Evolutionary conservation across 2,797 vertebrate genomes (phyloP).

Genomic region (Jordanella pulchra): DNA sequence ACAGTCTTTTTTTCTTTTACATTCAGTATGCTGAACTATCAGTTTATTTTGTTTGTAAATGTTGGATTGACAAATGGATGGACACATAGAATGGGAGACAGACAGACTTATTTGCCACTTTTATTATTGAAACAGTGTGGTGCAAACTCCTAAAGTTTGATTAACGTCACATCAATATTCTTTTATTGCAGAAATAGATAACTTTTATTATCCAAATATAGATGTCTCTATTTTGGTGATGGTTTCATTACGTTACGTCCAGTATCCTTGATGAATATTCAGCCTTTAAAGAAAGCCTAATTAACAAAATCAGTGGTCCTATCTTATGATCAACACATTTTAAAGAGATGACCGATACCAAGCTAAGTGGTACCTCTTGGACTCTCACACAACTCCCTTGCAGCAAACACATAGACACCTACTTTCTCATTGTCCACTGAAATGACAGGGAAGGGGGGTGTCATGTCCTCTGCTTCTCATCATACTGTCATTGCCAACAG

Average conservation of each 20-base stretch:
- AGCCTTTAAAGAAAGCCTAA: not conserved
- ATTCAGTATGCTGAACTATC: too few relatives aligned
- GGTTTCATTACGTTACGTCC: not conserved
- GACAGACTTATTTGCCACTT: slow-evolving; percentile 48
- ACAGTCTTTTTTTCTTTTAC: too few relatives aligned
- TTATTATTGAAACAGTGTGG: slow-evolving; percentile 56
- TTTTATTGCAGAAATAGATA: too few relatives aligned
- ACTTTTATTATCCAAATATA: not conserved
- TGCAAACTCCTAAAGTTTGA: slow-evolving; percentile 1
- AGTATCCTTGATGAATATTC: not conserved
- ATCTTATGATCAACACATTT: not conserved
- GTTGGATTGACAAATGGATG: not conserved
- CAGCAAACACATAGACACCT: slow-evolving; percentile 14
- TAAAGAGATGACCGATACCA: slow-evolving; percentile 25
- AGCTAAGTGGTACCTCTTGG: slow-evolving; percentile 22
- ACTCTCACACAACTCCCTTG: slow-evolving; percentile 21
- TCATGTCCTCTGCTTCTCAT: slow-evolving; percentile 95
- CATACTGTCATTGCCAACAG: slow-evolving; percentile 87
- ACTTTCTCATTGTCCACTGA: slow-evolving; percentile 54
- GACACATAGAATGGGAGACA: too few relatives aligned
- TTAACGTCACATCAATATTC: too few relatives aligned
- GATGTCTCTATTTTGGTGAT: not conserved
- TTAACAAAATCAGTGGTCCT: not conserved
- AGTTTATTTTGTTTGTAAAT: too few relatives aligned
- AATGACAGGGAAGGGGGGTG: slow-evolving; percentile 68